Conservation (phyloP, 1,140 invertebrate genomes). For the Drosophila elegans region DNA sequence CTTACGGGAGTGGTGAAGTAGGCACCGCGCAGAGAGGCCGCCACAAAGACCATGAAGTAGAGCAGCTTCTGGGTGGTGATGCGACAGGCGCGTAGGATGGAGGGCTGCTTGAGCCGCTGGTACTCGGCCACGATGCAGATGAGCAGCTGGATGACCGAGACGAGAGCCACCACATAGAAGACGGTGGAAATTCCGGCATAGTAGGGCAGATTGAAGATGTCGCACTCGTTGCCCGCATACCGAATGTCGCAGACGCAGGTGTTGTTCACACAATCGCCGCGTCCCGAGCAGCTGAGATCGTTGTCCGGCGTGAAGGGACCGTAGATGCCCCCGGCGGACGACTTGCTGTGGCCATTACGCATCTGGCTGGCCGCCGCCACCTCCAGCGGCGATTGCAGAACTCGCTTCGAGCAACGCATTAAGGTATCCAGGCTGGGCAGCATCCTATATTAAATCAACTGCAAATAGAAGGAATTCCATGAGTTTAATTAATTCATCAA, state of each 20-base stretch:
- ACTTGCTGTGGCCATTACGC: conserved; percentile 67
- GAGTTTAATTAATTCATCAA: conserved; percentile 58
- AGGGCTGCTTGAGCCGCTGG: conserved; percentile 92
- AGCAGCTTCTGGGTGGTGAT: conserved; percentile 96
- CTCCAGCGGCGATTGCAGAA: conserved; percentile 70
- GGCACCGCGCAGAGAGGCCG: conserved; percentile 92
- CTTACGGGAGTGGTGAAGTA: conserved; percentile 95
- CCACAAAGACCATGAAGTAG: conserved; percentile 95
- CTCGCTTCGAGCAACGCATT: conserved; percentile 84
- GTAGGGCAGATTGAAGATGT: conserved; percentile 88
- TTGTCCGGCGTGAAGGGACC: conserved; percentile 68
- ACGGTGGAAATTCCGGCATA: conserved; percentile 90
- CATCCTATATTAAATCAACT: conserved; percentile 80
- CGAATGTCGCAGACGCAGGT: conserved; percentile 95
- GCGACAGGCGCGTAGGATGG: conserved; percentile 91
- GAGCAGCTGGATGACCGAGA: conserved; percentile 94
- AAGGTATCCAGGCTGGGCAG: conserved; percentile 79
- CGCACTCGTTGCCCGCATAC: conserved; percentile 87
- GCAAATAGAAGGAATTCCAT: conserved; percentile 38
- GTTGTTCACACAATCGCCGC: conserved; percentile 95
- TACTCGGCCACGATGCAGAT: conserved; percentile 94
- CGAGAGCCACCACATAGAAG: conserved; percentile 93
- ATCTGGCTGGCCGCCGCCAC: conserved; percentile 56
- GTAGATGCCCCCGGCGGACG: conserved; percentile 48
- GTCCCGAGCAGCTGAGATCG: conserved; percentile 86